Conservation (phyloP, 2,888 invertebrate species). For the Cryptocephalus primarius region DNA sequence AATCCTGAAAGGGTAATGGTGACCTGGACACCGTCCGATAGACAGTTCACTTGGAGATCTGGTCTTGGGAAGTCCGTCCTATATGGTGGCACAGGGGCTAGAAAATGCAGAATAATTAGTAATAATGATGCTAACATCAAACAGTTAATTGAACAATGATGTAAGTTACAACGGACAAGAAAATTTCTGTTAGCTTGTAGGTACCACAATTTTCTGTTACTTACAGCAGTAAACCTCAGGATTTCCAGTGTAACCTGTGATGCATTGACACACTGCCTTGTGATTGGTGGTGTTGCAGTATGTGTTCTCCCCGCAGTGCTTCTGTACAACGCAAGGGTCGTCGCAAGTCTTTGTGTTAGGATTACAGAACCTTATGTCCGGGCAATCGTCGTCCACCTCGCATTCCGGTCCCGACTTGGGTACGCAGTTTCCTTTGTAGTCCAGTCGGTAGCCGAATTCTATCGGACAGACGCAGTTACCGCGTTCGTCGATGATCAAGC, state of each 20-base stretch:
- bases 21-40: constrained; percentile 86
- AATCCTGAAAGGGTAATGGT: constrained; percentile 69
- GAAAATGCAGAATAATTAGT: constrained; percentile 5
- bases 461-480: constrained; percentile 67
- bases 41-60: constrained; percentile 77
- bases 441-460: constrained; percentile 54
- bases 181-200: too few species aligned
- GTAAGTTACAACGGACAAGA: not conserved
- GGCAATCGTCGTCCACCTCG: constrained; percentile 60
- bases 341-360: constrained; percentile 58
- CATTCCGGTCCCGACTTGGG: constrained; percentile 47
- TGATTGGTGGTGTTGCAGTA: constrained; percentile 70
- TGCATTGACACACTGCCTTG: constrained; percentile 66
- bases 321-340: constrained; percentile 61
- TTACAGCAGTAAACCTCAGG: constrained; percentile 63
- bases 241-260: constrained; percentile 65
- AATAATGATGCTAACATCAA: not conserved
- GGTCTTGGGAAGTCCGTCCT: constrained; percentile 76
- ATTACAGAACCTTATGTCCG: constrained; percentile 66
- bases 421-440: constrained; percentile 49
- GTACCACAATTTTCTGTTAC: constrained; percentile 24
- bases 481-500: constrained; percentile 65
- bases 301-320: constrained; percentile 65
- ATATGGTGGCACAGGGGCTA: constrained; percentile 33
- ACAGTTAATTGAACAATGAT: not conserved